phyloP scores from a whole-genome alignment of 2,888 invertebrate genomes.

The Trimorus sp. region DNA sequence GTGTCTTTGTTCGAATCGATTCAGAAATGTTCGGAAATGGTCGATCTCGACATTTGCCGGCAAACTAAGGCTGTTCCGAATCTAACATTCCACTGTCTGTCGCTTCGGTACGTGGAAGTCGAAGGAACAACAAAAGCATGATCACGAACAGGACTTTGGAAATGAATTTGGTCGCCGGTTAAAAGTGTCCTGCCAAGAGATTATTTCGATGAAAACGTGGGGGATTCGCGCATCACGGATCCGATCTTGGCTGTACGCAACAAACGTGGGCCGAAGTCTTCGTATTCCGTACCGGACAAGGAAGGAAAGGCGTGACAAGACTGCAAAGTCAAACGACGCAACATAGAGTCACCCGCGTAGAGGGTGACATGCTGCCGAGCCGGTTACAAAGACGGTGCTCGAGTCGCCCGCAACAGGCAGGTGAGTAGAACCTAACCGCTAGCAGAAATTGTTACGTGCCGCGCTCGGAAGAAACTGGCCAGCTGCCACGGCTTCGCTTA shows the following conservation, averaged over 20 bases:
- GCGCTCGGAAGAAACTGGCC: conserved; percentile 28
- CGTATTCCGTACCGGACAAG: conserved; percentile 71
- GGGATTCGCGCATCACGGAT: conserved; percentile 45
- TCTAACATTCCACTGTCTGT: no score
- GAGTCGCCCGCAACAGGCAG: conserved; percentile 75
- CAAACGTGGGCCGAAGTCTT: conserved; percentile 54
- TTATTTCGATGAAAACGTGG: conserved; percentile 52
- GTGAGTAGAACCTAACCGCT: conserved; percentile 78
- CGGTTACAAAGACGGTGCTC: conserved; percentile 76
- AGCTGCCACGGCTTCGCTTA: background rate
- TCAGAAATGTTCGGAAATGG: no score
- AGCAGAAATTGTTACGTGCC: conserved; percentile 70
- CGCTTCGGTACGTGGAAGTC: no score
- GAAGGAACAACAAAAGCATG: background rate
- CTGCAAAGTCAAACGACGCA: conserved; percentile 79
- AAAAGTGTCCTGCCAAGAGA: conserved; percentile 34
- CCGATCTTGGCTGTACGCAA: conserved; percentile 53
- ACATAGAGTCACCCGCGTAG: conserved; percentile 80
- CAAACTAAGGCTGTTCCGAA: no score
- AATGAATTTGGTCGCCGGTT: conserved; percentile 28
- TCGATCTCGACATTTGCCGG: no score
- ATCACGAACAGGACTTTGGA: conserved; percentile 3
- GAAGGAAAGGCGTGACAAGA: conserved; percentile 80
- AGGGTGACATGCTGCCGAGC: conserved; percentile 81
- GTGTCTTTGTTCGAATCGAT: no score